Percentiles rank a stretch among this genome's conserved stretches.
phyloP scores from a whole-genome alignment of 2,113 vertebrate species.

The Cheilinus undulatus region DNA sequence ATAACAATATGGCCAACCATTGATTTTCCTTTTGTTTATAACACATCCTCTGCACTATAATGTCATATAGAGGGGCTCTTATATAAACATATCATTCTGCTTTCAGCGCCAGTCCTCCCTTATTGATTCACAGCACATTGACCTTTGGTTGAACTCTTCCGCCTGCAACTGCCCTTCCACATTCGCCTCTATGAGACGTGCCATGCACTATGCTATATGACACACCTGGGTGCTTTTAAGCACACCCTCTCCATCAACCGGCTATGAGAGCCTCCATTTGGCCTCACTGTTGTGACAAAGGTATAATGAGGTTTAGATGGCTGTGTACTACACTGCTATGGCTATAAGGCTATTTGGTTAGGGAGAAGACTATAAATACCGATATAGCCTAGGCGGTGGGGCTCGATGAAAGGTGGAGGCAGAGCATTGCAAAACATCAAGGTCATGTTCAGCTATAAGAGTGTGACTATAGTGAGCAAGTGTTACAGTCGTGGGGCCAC shows the following conservation, averaged over 20 bases:
- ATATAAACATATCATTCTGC: conserved; percentile 63
- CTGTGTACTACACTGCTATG: conserved; percentile 75
- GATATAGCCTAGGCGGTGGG: conserved; percentile 53
- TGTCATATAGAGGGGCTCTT: conserved; percentile 46
- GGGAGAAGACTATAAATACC: conserved; percentile 82
- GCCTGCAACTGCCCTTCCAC: conserved; percentile 66
- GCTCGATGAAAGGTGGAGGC: conserved; percentile 54
- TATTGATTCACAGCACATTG: conserved; percentile 75
- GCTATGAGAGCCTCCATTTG: conserved; percentile 85
- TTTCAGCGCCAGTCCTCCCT: conserved; percentile 61
- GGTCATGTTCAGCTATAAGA: conserved; percentile 77
- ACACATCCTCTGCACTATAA: conserved; percentile 40
- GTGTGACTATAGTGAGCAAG: conserved; percentile 72
- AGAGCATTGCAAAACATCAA: conserved; percentile 74
- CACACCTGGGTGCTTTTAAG: conserved; percentile 85
- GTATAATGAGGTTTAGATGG: conserved; percentile 86
- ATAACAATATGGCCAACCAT: conserved; percentile 35
- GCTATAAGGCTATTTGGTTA: conserved; percentile 78
- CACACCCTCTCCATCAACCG: conserved; percentile 81
- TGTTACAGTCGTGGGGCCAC: conserved; percentile 69
- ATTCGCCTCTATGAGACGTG: conserved; percentile 69
- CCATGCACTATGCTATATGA: conserved; percentile 78
- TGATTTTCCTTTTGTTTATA: conserved; percentile 56
- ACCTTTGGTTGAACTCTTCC: conserved; percentile 81
- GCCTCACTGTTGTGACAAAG: conserved; percentile 80